Base-by-base conservation (phyloP, 2,113 vertebrate genomes). In the Loxodonta africana region DNA sequence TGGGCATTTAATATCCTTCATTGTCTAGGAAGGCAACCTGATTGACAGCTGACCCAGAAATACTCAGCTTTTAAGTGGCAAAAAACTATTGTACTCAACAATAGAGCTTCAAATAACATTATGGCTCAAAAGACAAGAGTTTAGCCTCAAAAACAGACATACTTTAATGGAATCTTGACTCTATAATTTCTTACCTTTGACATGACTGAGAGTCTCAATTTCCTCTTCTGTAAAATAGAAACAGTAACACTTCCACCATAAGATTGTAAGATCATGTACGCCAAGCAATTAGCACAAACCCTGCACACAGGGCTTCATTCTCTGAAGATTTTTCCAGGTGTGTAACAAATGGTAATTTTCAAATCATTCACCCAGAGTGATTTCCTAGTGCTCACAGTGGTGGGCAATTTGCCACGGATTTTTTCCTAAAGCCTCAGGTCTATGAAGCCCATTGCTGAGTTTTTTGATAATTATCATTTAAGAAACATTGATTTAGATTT, bases 31-130 rank as follows among this genome's bases (percentile, higher is more conserved):
- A 65, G 15, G 23, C 17, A 82, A 46, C 85, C 51, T 63, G 48
- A 53, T 74, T 81, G 76, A 82, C 51, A 74, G 33, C 26, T 82
- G 41, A 91, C 28, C 53, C n/a, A 91, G 53, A 87, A 81, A 91
- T 33, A 82, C 44, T 6, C 51, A 65, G 37, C 63, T 73, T 51
- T 83, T 74, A 94, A 5, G 26, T n/a, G 33, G 65, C 44, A 89
- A 83, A 87, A 53, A 53, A n/a, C 46, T 80, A 87, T 44, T 87
- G 18, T 46, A 57, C 21, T 69, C 17, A 78, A 26, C 3, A 15
- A 69, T 8, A 73, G 37, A 82, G 11, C 21, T 53, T 65, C 15
- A 67, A 23, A 21, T 67, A 67, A 46, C 28, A 57, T 76, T 74
- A 76, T 73, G 88, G n/a, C 44, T 84, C 57, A 84, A 23, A 33